Evolutionary conservation across 1,140 invertebrate species (phyloP), one percentile per base, ranked within the genome.

Genomic region (Telenomus remus): DNA sequence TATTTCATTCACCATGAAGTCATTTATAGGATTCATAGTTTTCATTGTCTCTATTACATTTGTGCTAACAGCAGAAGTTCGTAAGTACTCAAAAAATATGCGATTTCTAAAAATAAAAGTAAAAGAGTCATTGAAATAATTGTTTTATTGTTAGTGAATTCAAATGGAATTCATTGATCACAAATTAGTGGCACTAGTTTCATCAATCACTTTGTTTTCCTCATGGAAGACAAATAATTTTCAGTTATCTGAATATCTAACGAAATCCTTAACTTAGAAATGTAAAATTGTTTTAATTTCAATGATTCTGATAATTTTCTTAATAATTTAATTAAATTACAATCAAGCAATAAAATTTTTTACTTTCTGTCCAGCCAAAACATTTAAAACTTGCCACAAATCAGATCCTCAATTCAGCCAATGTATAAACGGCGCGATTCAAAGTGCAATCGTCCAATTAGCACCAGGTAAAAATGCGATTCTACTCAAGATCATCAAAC

Each of bases 321-420:
- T 42, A 19, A 46, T 13, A 59, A 50, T 54, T 51, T 46, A 11
- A 64, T 59, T n/a, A 50, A 78, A 76, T 51, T 68, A 4, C 16
- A 19, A 51, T 44, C 39, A 51, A 66, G 43, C 5, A 43, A 70
- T 34, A 34, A 34, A 46, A 14, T 54, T 55, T 16, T 14, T 56
- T 47, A 27, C 43, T 46, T 64, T 37, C 48, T 13, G 51, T 57
- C 0, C 47, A 86, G 84, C 82, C 1, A 76, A 56, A 6, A 66
- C 19, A 50, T 82, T 83, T 57, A 84, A 65, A 44, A 53, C 54
- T 12, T 86, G 85, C 37, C 43, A 70, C 9, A 63, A 34, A 50
- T 69, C 68, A 13, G 70, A 77, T 27, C 57, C 74, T 4, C 34
- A 81, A 9, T 68, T 77, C 33, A 12, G 13, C 3, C n/a, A 76